Conservation (phyloP, 2,113 vertebrate genomes). For the Catharus minimus region DNA sequence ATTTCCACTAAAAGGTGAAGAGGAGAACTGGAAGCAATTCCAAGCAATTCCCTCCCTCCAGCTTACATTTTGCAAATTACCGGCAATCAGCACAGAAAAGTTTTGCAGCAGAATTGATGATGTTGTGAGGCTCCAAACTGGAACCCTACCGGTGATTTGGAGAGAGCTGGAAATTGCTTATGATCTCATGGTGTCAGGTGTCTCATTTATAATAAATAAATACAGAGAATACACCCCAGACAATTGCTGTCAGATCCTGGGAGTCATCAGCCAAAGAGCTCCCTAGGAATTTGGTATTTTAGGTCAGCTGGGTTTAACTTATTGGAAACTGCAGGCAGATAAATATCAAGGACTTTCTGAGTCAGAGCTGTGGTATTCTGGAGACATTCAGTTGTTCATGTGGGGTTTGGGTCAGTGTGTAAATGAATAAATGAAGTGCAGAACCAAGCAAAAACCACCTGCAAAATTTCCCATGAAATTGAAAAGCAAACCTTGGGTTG, state of each 20-base stretch:
- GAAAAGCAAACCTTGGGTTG: constrained; percentile 18
- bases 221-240: constrained; percentile 9
- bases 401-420: constrained; percentile 1
- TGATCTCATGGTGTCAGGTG: constrained; percentile 50
- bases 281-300: constrained; percentile 32
- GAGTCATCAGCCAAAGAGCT: constrained; percentile 15
- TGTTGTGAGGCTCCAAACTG: neutral
- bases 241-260: neutral
- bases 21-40: neutral
- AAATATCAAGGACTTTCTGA: constrained; percentile 48
- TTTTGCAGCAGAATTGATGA: constrained; percentile 35
- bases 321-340: constrained; percentile 39
- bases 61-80: neutral
- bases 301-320: constrained; percentile 28
- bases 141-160: constrained; percentile 16
- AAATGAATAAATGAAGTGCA: constrained; percentile 32
- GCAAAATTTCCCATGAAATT: constrained; percentile 49
- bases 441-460: neutral
- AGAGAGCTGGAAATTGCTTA: constrained; percentile 54
- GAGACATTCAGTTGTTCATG: neutral
- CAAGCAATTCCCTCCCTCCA: neutral
- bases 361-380: neutral
- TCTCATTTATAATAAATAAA: constrained; percentile 59
- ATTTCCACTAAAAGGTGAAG: neutral
- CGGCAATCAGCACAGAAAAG: constrained; percentile 11